A percentile compares a stretch with the other conserved stretches of the same genome.
Evolutionary conservation across 2,113 vertebrate species (phyloP).

Genomic region (Zapornia atra): DNA sequence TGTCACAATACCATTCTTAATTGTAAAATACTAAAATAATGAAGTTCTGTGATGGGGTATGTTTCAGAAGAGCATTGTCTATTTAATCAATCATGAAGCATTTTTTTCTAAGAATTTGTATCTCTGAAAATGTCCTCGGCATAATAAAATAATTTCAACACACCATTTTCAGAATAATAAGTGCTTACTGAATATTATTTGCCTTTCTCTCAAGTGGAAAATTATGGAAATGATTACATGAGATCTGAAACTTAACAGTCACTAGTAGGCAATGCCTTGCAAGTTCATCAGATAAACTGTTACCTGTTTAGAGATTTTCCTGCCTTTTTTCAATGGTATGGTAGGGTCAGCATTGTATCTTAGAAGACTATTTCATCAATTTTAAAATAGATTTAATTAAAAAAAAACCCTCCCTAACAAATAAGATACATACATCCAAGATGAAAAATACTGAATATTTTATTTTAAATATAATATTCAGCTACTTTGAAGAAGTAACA

Average conservation of each 20-base stretch:
- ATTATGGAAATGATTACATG: constrained; percentile 22
- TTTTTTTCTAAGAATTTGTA: constrained; percentile 51
- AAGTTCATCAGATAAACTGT: neutral
- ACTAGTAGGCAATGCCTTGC: neutral
- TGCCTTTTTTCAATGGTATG: constrained; percentile 9
- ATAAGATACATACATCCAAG: neutral
- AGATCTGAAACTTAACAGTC: constrained; percentile 30
- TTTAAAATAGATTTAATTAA: neutral
- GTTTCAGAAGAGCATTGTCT: neutral
- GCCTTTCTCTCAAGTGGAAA: constrained; percentile 10
- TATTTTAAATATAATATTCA: neutral
- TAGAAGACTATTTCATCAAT: neutral
- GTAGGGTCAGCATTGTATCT: neutral
- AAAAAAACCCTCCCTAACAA: neutral
- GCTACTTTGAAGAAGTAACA: constrained; percentile 12
- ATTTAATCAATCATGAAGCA: constrained; percentile 24
- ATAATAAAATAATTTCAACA: constrained; percentile 28
- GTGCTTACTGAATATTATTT: constrained; percentile 44
- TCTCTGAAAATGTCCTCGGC: neutral
- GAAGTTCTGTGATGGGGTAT: neutral
- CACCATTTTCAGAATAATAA: constrained; percentile 43
- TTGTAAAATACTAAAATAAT: constrained; percentile 8
- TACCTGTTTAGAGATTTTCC: neutral
- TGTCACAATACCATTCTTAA: constrained; percentile 1
- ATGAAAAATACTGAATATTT: neutral